These are phyloP conservation scores for Boloria selene DNA, from an alignment of 2,888 invertebrate species.

Conservation along the genomic window DNA sequence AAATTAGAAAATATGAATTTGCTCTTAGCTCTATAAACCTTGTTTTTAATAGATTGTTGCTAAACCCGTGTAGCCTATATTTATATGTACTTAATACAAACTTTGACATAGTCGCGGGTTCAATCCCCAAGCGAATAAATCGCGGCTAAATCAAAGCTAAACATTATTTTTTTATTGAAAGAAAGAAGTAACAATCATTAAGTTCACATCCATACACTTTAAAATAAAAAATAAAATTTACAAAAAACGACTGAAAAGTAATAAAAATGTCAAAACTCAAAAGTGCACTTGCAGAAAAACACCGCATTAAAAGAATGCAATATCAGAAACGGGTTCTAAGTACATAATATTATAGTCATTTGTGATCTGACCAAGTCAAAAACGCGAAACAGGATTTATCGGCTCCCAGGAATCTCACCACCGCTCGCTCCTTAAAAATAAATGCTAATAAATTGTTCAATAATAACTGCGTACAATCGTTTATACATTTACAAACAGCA, in stretches of 20 bases:
- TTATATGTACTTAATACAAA: too few relatives aligned
- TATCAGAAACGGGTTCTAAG: constrained; percentile 41
- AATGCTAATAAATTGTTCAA: constrained; percentile 17
- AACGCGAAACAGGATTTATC: constrained; percentile 57
- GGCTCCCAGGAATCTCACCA: constrained; percentile 35
- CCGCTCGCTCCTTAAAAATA: constrained; percentile 26
- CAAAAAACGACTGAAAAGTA: background rate
- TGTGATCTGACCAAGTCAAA: constrained; percentile 46
- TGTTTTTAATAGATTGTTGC: too few relatives aligned
- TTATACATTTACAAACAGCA: too few relatives aligned
- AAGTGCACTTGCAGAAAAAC: background rate
- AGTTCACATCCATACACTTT: too few relatives aligned
- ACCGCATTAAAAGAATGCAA: constrained; percentile 21
- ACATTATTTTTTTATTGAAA: too few relatives aligned
- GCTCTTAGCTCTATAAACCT: too few relatives aligned
- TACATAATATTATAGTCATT: constrained; percentile 54
- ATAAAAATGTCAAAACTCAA: background rate
- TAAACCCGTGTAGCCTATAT: too few relatives aligned
- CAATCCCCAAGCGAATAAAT: too few relatives aligned
- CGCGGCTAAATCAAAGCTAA: too few relatives aligned
- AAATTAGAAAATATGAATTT: too few relatives aligned
- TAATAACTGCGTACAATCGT: constrained; percentile 19
- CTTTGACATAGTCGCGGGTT: too few relatives aligned
- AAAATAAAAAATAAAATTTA: background rate
- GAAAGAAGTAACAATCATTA: too few relatives aligned